Base-by-base conservation (phyloP, 2,797 vertebrate species). In the Avahi laniger region DNA sequence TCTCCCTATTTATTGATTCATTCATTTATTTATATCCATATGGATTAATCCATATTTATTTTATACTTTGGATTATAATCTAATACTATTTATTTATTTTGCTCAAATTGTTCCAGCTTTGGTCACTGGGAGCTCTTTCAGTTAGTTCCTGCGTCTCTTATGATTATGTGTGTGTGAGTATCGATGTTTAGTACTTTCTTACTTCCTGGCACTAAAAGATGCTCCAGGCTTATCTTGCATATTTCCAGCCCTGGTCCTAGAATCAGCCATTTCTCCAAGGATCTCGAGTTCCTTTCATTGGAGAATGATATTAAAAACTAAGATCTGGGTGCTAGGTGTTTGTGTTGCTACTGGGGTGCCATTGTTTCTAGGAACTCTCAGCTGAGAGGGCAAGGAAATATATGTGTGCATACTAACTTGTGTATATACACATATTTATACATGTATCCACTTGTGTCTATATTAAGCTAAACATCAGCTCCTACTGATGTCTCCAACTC, bases 221-320 rank as follows among this genome's bases (percentile, higher is more conserved):
- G 65, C 28, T 85, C 57, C 5, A 33, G 46, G 54, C 38, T 87
- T 33, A 87, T 54, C 14, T 28, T 81, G 20, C 46, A 22, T 67
- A 73, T 70, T 85, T 85, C 26, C 57, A 73, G 38, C 22, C 14
- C 48, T 85, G 72, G 46, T 20, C 14, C 48, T 85, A 80, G 73
- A 88, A 57, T 85, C 73, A 93, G 28, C 41, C 33, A 90, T 73
- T 90, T 80, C 65, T 93, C 35, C 85, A 89, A 76, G 35, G 24
- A 81, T 33, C 8, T 33, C 57, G 30, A 33, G 61, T 69, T 89
- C 14, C 79, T 89, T 78, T 84, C 33, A 69, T 35, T 76, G 59
- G 38, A 91, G 76, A 61, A 82, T 61, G n/a, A 35, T 82, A 80
- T 89, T 93, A 69, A 93, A 93, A 93, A 76, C 12, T 67, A 80